Base-by-base conservation (phyloP, 2,113 vertebrate genomes). In the Agapornis roseicollis region DNA sequence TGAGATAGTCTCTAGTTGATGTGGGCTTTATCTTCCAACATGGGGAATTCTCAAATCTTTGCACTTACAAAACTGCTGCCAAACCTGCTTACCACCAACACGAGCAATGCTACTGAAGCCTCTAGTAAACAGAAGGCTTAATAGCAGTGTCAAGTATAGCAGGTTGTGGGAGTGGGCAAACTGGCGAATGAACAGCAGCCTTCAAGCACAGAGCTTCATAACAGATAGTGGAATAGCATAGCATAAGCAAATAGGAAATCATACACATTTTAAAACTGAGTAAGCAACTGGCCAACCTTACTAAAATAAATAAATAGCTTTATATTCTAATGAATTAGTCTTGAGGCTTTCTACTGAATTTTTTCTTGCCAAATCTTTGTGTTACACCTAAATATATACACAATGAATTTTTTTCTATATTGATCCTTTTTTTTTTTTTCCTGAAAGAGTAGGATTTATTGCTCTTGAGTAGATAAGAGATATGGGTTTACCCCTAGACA, bases 71-170 rank as follows among this genome's bases (percentile, higher is more conserved):
- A 83, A 85, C 20, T 6, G 0, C 47, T 41, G 33, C 69, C 71
- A 42, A 66, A 78, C 15, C 46, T 68, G 20, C 20, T 58, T 31
- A 4, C 37, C 35, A 19, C 17, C 41, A 35, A 7, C 12, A 23
- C 0, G 0, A 46, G 17, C 66, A 27, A 17, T 0, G 2, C 64
- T 33, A 4, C 46, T 3, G 1, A 33, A 9, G 42, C 6, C 64
- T 24, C 41, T 0, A 41, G 76, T 5, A 37, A 78, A 27, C 15
- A 58, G 33, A 46, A 63, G 29, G 9, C 35, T 68, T 33, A 6
- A 3, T 0, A 37, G 29, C 44, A 72, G 41, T 7, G 1, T 10
- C 2, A 0, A 17, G n/a, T 7, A 28, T 20, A 91, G 64, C 28
- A 33, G 22, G 31, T 42, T 82, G 58, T 4, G 2, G 41, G 44